Base-by-base conservation (phyloP, 2,888 invertebrate species). In the Xestia xanthographa region DNA sequence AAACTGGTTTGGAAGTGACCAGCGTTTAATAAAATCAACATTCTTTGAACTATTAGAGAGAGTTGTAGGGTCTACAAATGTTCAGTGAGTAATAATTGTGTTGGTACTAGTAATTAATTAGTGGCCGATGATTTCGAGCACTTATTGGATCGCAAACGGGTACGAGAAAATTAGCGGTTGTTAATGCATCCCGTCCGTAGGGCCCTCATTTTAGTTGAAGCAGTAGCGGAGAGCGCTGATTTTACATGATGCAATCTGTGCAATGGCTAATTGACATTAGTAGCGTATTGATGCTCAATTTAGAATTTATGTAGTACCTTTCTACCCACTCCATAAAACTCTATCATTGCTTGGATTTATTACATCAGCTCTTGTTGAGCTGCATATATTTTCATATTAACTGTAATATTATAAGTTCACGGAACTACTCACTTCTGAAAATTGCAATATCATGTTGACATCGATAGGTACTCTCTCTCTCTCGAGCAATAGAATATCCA, bases 11-110 rank as follows among this genome's bases (percentile, higher is more conserved):
- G 80, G 82, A 88, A 90, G 88, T 90, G 87, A 89, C 87, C 80
- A 87, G 75, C 84, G 88, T 91, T 92, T 92, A 91, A 91, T 91
- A 92, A 91, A 90, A 88, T 85, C 89, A 84, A 88, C 92, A 93
- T 93, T 93, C 93, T 92, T 91, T 87, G 80, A 84, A 87, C 89
- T 89, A 90, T 91, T 90, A 82, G 87, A 90, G 89, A 91, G 89
- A 91, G 86, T 87, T 82, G 78, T 84, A 83, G 82, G 84, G 86
- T 85, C 83, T 81, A 87, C 88, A 85, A 91, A 91, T 88, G 88
- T 87, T 88, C 87, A 86, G 80, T 89, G 85, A 88, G 86, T 82
- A 87, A 92, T 91, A 89, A 91, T 71, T 83, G 75, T 84, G 86
- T 86, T 87, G 88, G 80, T 86, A 80, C 86, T 86, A 87, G 91